A percentile compares a stretch with the other conserved stretches of the same genome.
phyloP scores from a whole-genome alignment of 2,113 vertebrate genomes.

The Corythaeola cristata region DNA sequence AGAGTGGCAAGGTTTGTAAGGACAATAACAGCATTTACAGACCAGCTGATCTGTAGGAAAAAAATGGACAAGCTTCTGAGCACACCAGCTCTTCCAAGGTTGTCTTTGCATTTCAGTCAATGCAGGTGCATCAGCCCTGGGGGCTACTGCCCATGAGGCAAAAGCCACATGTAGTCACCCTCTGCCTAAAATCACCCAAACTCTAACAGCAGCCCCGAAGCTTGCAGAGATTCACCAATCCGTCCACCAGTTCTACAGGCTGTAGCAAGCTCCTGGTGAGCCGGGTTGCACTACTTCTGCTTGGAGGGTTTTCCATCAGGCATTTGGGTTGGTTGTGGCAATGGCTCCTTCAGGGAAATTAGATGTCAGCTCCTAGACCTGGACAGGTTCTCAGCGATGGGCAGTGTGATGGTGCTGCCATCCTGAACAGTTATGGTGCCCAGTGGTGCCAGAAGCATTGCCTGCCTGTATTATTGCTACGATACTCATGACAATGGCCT shows the following conservation, averaged over 20 bases:
- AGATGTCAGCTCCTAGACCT: background rate
- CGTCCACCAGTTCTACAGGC: background rate
- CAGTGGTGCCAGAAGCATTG: background rate
- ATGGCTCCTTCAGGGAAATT: background rate
- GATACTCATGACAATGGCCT: background rate
- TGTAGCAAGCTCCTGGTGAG: background rate
- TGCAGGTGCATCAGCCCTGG: background rate
- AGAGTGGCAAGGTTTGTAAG: background rate
- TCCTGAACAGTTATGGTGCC: background rate
- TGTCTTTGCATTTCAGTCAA: background rate
- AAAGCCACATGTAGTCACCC: background rate
- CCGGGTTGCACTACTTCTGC: background rate
- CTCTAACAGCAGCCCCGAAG: background rate
- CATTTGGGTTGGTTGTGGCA: background rate
- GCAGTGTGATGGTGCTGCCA: background rate
- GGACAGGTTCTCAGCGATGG: background rate
- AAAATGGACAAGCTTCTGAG: background rate
- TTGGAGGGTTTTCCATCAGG: background rate
- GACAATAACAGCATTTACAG: background rate
- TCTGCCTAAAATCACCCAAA: background rate
- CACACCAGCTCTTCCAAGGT: background rate
- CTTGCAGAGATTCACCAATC: background rate
- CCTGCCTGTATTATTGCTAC: background rate
- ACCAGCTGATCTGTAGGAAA: background rate
- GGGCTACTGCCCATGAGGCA: background rate